Conservation (phyloP, 1,140 invertebrate genomes). For the Drosophila nikananu region DNA sequence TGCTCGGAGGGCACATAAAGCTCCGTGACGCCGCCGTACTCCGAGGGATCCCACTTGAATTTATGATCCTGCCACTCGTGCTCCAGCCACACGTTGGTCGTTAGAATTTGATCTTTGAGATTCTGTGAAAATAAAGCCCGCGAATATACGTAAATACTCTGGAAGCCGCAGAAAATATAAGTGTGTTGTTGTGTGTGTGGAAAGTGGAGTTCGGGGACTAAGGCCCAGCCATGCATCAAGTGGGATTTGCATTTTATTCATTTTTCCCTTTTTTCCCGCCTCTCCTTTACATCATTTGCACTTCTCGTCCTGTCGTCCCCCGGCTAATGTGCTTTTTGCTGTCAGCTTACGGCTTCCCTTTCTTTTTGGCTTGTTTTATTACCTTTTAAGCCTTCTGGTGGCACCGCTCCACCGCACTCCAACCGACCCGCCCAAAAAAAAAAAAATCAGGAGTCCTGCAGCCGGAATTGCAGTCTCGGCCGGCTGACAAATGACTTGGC, state of each 20-base stretch:
- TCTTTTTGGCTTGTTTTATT: slow-evolving; percentile 79
- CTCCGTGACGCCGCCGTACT: slow-evolving; percentile 97
- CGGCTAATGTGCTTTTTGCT: slow-evolving; percentile 81
- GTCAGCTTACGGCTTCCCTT: slow-evolving; percentile 69
- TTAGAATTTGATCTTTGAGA: slow-evolving; percentile 97
- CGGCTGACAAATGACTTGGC: slow-evolving; percentile 67
- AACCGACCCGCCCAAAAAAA: neutral
- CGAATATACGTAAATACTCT: slow-evolving; percentile 14
- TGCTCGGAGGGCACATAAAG: slow-evolving; percentile 96
- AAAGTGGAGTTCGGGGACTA: slow-evolving; percentile 13
- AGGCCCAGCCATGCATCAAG: slow-evolving; percentile 68
- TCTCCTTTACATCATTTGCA: slow-evolving; percentile 23
- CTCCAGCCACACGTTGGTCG: slow-evolving; percentile 98
- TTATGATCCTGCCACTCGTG: slow-evolving; percentile 99
- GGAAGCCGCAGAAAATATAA: slow-evolving; percentile 10
- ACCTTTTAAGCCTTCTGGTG: slow-evolving; percentile 79
- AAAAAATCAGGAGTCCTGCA: slow-evolving; percentile 33
- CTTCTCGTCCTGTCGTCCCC: slow-evolving; percentile 22
- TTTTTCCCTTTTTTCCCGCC: slow-evolving; percentile 20
- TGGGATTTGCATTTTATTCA: slow-evolving; percentile 66
- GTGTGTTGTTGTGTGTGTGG: neutral
- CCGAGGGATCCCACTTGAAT: slow-evolving; percentile 97
- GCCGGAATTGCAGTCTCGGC: slow-evolving; percentile 59
- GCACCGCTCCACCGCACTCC: slow-evolving; percentile 15
- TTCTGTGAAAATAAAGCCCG: slow-evolving; percentile 88